Percentiles rank a stretch among this genome's conserved stretches.
phyloP scores from a whole-genome alignment of 2,113 vertebrate genomes.

The Lucifuga dentata region DNA sequence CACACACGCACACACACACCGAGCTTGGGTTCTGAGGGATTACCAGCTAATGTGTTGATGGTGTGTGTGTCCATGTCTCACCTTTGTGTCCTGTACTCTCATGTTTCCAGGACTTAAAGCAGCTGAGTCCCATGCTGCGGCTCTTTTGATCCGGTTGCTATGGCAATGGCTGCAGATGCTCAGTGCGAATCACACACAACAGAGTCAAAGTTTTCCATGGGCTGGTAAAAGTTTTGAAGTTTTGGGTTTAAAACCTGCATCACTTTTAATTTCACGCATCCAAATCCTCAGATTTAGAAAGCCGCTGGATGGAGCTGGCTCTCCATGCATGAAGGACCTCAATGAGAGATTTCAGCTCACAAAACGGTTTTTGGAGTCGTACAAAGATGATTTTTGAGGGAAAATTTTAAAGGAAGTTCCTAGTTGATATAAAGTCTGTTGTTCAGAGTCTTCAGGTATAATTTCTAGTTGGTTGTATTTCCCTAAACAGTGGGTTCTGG shows the following conservation, averaged over 20 bases:
- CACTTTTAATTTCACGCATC: background rate
- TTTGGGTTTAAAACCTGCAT: background rate
- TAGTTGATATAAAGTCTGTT: no score
- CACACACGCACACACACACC: no score
- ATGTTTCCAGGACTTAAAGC: conserved; percentile 86
- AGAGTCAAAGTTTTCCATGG: background rate
- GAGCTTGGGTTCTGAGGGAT: conserved; percentile 11
- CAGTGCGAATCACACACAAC: background rate
- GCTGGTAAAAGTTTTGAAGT: background rate
- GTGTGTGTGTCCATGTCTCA: conserved; percentile 49
- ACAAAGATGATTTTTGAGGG: no score
- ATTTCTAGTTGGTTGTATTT: no score
- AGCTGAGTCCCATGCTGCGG: conserved; percentile 85
- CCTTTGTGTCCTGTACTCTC: conserved; percentile 81
- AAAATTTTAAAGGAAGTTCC: no score
- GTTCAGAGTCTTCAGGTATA: no score
- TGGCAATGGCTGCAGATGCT: background rate
- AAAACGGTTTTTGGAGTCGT: no score
- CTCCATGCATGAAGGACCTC: no score
- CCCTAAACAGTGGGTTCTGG: no score
- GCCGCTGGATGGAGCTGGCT: no score
- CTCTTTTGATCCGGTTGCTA: conserved; percentile 17
- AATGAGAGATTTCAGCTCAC: no score
- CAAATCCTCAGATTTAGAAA: no score
- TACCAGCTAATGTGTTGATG: conserved; percentile 19